A percentile compares a stretch with the other conserved stretches of the same genome.
phyloP scores from a whole-genome alignment of 2,888 invertebrate species.

The Hanleya hanleyi region DNA sequence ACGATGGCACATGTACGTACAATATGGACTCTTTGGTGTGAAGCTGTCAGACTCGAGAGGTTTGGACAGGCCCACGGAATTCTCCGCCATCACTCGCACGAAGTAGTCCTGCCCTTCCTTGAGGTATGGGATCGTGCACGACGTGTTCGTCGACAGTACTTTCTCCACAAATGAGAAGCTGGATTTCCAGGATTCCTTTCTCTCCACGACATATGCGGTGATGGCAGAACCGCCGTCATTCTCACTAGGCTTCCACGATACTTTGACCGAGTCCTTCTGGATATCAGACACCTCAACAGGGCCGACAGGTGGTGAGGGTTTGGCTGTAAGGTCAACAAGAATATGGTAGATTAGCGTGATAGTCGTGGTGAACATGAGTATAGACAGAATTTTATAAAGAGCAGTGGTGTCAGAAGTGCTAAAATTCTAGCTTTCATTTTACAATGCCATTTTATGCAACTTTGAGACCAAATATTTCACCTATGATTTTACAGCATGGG shows the following conservation, averaged over 20 bases:
- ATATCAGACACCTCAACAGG: slow-evolving; percentile 57
- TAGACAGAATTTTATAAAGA: too few relatives aligned
- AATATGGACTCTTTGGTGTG: slow-evolving; percentile 61
- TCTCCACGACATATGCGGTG: slow-evolving; percentile 86
- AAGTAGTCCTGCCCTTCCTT: slow-evolving; percentile 87
- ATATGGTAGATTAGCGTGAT: too few relatives aligned
- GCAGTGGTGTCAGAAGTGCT: too few relatives aligned
- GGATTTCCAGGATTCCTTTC: slow-evolving; percentile 77
- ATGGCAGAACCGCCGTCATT: slow-evolving; percentile 87
- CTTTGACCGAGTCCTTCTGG: slow-evolving; percentile 46
- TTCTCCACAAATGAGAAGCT: slow-evolving; percentile 53
- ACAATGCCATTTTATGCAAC: too few relatives aligned
- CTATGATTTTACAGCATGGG: too few relatives aligned
- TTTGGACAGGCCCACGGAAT: slow-evolving; percentile 88
- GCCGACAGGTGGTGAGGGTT: slow-evolving; percentile 59
- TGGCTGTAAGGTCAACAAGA: slow-evolving; percentile 38
- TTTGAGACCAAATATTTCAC: too few relatives aligned
- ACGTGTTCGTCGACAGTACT: slow-evolving; percentile 40
- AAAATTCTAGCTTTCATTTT: too few relatives aligned
- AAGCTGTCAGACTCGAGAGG: slow-evolving; percentile 73
- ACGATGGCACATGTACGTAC: too few relatives aligned
- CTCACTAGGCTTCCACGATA: slow-evolving; percentile 57
- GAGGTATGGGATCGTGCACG: slow-evolving; percentile 75
- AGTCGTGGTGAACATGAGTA: too few relatives aligned
- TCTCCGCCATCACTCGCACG: slow-evolving; percentile 90